phyloP scores from a whole-genome alignment of 2,888 invertebrate genomes.

The Parnassius mnemosyne region DNA sequence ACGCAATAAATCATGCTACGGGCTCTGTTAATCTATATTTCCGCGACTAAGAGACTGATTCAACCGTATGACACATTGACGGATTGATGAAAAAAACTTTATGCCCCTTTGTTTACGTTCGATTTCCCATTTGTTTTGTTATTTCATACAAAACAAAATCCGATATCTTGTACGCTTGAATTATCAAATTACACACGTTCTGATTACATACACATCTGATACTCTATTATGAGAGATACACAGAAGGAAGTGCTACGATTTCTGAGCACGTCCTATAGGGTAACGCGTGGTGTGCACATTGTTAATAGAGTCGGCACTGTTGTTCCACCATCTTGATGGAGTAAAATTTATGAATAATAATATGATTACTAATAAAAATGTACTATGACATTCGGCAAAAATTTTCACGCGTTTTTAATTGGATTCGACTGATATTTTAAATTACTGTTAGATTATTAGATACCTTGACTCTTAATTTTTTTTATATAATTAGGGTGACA shows the following conservation, averaged over 20 bases:
- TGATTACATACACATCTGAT: conserved; percentile 8
- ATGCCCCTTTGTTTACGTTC: not conserved
- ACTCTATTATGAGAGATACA: conserved; percentile 1
- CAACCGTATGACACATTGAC: not conserved
- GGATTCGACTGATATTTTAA: no score
- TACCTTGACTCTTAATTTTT: no score
- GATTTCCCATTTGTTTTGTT: not conserved
- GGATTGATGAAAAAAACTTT: not conserved
- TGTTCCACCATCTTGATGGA: conserved; percentile 4
- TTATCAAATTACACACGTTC: conserved; percentile 22
- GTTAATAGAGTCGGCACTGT: conserved; percentile 8
- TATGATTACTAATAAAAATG: not conserved
- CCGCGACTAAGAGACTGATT: not conserved
- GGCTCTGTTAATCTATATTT: not conserved
- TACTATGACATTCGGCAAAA: not conserved
- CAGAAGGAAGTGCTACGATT: conserved; percentile 7
- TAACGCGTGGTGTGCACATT: conserved; percentile 1
- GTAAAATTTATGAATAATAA: conserved; percentile 11
- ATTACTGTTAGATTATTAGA: no score
- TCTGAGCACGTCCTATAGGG: conserved; percentile 24
- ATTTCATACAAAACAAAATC: conserved; percentile 3
- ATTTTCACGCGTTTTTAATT: no score
- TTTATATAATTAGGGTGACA: no score
- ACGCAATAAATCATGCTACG: no score
- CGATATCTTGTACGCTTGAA: not conserved